phyloP scores from a whole-genome alignment of 2,888 invertebrate genomes.

The Erebia aethiops region DNA sequence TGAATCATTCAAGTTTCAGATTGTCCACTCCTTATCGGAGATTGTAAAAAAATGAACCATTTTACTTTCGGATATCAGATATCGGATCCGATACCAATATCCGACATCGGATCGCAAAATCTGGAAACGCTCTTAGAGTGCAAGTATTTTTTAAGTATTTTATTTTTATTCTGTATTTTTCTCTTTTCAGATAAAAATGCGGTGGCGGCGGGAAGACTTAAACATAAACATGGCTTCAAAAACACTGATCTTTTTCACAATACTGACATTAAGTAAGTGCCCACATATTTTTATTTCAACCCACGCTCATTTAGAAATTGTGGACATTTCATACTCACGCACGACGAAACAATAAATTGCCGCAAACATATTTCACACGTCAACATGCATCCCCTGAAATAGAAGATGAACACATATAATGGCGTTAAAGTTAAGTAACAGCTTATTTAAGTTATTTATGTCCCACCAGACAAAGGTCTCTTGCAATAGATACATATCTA shows the following conservation, averaged over 20 bases:
- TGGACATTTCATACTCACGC: too few species aligned
- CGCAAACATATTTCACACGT: not conserved
- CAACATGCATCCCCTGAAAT: constrained; percentile 8
- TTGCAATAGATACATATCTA: constrained; percentile 23
- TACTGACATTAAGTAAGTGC: constrained; percentile 58
- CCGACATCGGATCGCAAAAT: too few species aligned
- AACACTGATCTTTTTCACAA: constrained; percentile 45
- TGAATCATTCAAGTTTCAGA: too few species aligned
- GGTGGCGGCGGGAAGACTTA: constrained; percentile 58
- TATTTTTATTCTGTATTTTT: constrained; percentile 27
- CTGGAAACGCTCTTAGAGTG: too few species aligned
- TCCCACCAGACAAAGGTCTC: constrained; percentile 32
- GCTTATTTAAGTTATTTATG: constrained; percentile 37
- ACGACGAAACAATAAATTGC: not conserved
- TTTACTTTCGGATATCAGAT: too few species aligned
- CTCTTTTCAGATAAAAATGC: constrained; percentile 63
- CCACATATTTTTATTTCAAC: too few species aligned
- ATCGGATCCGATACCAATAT: too few species aligned
- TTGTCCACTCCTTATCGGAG: too few species aligned
- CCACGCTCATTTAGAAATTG: too few species aligned
- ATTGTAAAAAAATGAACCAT: too few species aligned
- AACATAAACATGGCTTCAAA: constrained; percentile 52
- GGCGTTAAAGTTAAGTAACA: constrained; percentile 26
- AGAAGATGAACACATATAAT: constrained; percentile 26
- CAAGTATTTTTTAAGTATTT: too few species aligned